These are phyloP conservation scores for Lordiphosa clarofinis DNA, from an alignment of 1,140 invertebrate genomes.

Conservation along the genomic window DNA sequence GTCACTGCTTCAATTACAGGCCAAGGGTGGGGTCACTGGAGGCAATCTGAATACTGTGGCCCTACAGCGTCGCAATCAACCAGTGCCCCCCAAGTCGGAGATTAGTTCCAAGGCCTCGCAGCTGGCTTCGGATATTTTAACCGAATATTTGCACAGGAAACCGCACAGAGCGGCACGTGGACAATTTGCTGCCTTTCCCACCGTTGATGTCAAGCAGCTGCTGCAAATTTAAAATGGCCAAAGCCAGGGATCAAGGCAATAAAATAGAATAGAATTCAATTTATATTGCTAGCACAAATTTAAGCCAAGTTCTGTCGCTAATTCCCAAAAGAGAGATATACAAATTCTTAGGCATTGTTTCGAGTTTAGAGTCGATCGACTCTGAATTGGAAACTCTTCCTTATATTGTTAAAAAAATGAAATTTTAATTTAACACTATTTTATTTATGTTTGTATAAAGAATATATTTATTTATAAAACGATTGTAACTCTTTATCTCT, in stretches of 20 bases:
- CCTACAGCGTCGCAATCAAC: slow-evolving; percentile 63
- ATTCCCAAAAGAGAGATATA: neutral
- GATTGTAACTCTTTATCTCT: no score
- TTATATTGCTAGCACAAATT: slow-evolving; percentile 46
- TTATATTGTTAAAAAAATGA: neutral
- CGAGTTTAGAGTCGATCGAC: no score
- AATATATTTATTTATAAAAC: slow-evolving; percentile 24
- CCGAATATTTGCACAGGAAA: slow-evolving; percentile 75
- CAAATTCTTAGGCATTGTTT: no score
- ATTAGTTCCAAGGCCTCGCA: slow-evolving; percentile 57
- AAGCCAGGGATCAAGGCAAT: slow-evolving; percentile 21
- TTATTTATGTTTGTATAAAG: slow-evolving; percentile 55
- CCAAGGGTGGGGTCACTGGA: slow-evolving; percentile 18
- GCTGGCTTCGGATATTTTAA: slow-evolving; percentile 68
- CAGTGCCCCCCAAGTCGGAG: slow-evolving; percentile 54
- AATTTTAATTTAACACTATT: slow-evolving; percentile 27
- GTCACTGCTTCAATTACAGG: slow-evolving; percentile 67
- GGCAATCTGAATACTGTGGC: slow-evolving; percentile 43
- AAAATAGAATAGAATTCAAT: slow-evolving; percentile 40
- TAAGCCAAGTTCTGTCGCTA: slow-evolving; percentile 11
- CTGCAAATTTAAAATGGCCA: slow-evolving; percentile 52
- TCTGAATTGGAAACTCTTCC: neutral
- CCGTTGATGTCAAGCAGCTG: slow-evolving; percentile 73
- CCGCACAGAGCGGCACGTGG: slow-evolving; percentile 68
- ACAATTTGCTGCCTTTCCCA: slow-evolving; percentile 75